phyloP scores from a whole-genome alignment of 2,113 vertebrate species.

The Delphinus delphis region DNA sequence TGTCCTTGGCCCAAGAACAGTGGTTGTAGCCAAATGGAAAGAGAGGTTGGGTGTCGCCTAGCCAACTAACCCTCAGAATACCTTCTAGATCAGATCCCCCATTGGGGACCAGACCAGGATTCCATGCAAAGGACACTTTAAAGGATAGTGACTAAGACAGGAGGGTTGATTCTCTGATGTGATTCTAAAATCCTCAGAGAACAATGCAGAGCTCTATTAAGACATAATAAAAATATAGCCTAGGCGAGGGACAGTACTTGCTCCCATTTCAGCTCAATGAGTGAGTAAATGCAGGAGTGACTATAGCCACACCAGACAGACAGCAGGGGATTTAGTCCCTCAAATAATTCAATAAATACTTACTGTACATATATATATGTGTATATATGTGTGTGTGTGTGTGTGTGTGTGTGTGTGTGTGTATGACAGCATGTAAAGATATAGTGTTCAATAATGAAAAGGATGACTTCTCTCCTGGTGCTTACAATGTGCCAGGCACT shows the following conservation, averaged over 20 bases:
- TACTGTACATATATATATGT: background rate
- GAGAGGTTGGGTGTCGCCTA: background rate
- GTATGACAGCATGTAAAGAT: background rate
- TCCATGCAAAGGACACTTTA: background rate
- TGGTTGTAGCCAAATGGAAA: background rate
- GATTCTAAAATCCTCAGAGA: conserved; percentile 4
- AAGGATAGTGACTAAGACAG: background rate
- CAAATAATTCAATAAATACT: conserved; percentile 4
- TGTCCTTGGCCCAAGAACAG: background rate
- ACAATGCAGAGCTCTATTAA: conserved; percentile 10
- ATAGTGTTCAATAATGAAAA: background rate
- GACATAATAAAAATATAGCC: conserved; percentile 26
- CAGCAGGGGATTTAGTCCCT: background rate
- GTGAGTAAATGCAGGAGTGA: background rate
- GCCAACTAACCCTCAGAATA: background rate
- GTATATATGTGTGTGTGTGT: no score
- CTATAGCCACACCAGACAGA: background rate
- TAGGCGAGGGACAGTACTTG: background rate
- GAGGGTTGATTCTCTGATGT: background rate
- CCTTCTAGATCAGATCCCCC: background rate
- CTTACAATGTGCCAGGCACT: conserved; percentile 1
- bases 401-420: no score
- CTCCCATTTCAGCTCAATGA: conserved; percentile 8
- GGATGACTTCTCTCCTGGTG: background rate
- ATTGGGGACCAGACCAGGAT: background rate